Evolutionary conservation across 2,888 invertebrate species (phyloP), one percentile per base, ranked within the genome.

Genomic region (Diabrotica balteata): DNA sequence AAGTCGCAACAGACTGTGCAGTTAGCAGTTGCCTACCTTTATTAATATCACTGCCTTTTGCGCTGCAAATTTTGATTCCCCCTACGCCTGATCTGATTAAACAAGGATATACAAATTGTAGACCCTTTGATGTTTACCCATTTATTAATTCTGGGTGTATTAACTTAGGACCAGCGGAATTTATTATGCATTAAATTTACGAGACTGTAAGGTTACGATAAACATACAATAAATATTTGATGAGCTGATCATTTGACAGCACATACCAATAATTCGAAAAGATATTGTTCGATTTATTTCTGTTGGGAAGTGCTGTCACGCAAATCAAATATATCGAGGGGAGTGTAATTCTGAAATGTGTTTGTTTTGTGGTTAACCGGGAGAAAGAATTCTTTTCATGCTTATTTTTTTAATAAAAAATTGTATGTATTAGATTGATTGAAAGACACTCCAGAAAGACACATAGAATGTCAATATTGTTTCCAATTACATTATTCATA

Each of bases 81-180:
- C 22, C 22, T 51, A 51, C 17, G 22, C 51, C 11, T 51, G 10
- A 51, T 22, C 22, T n/a, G 7, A 51, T 51, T 51, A 51, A 17
- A 51, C 22, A 22, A 22, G 17, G 11, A 51, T 17, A 51, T 17
- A 51, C 8, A 17, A 51, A 8, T n/a, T 22, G 7, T 51, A 51
- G 51, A 17, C 51, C 22, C 51, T 51, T 51, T 51, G 51, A 51
- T 51, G 22, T 51, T 7, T 51, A 51, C 51, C 51, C 22, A 51
- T 51, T 22, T 51, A 51, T 51, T 9, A 51, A 51, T 51, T 51
- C 51, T 17, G 51, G 51, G 7, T 11, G 9, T 51, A 51, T 51
- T 51, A 51, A 51, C 51, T 51, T 22, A 22, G 51, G 51, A 11
- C 32, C 22, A 8, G 17, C 9, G 51, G 11, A 17, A 51, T 51